Evolutionary conservation across 2,888 invertebrate species (phyloP).

Genomic region (Pinctada fucata): DNA sequence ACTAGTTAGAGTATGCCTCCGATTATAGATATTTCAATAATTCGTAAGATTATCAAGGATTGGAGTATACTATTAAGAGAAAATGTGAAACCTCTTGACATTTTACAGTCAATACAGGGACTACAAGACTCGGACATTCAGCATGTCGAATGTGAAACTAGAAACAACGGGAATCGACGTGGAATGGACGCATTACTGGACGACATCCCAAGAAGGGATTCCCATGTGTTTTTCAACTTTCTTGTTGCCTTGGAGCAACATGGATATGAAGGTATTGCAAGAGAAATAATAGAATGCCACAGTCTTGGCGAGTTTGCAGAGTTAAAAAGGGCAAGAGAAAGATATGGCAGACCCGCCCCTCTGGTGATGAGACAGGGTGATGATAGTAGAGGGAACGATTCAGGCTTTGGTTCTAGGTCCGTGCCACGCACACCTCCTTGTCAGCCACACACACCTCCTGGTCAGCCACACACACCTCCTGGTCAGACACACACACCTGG

Average conservation of each 20-base stretch:
- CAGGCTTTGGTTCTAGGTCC: no score
- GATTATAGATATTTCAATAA: constrained; percentile 21
- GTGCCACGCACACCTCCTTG: no score
- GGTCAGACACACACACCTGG: no score
- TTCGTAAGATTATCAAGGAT: constrained; percentile 9
- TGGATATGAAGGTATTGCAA: constrained; percentile 11
- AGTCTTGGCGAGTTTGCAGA: neutral
- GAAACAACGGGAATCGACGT: constrained; percentile 1
- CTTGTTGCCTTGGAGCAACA: constrained; percentile 6
- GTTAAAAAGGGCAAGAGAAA: neutral
- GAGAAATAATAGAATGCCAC: neutral
- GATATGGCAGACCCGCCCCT: neutral
- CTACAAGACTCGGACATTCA: constrained; percentile 13
- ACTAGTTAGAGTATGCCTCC: neutral
- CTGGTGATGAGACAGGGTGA: no score
- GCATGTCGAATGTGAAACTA: constrained; percentile 12
- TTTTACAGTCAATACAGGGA: constrained; percentile 2
- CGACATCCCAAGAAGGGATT: constrained; percentile 8
- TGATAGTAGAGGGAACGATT: no score
- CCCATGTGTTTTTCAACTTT: constrained; percentile 25
- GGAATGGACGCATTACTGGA: constrained; percentile 33
- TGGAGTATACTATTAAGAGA: constrained; percentile 11
- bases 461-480: no score
- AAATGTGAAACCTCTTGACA: constrained; percentile 3
- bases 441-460: no score